Conservation (phyloP, 2,113 vertebrate genomes). For the Semicossyphus pulcher region DNA sequence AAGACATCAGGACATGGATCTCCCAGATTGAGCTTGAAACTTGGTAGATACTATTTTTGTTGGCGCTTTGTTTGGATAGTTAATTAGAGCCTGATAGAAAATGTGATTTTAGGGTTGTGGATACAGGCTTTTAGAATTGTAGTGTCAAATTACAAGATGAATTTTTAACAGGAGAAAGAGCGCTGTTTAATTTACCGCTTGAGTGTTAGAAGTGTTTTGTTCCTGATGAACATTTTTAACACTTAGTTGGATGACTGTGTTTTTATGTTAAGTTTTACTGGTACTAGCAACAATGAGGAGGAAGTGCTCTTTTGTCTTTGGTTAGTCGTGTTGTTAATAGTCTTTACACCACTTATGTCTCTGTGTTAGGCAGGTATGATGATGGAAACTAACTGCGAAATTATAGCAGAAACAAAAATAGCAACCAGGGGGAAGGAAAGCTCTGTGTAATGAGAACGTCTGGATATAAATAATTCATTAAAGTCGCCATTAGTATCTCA, state of each 20-base stretch:
- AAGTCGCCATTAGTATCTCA: slow-evolving; percentile 58
- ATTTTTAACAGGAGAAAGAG: neutral
- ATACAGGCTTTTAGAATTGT: neutral
- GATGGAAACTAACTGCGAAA: slow-evolving; percentile 34
- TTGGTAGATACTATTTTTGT: neutral
- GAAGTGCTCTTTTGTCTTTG: neutral
- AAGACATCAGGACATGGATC: no score
- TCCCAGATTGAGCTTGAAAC: neutral
- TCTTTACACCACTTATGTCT: neutral
- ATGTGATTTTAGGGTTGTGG: neutral
- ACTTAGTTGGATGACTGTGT: neutral
- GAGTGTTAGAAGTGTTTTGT: neutral
- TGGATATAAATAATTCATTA: slow-evolving; percentile 67
- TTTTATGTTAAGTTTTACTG: neutral
- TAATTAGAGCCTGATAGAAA: neutral
- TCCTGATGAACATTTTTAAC: neutral
- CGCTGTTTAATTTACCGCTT: neutral
- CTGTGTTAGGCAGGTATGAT: slow-evolving; percentile 18
- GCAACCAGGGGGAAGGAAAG: slow-evolving; percentile 26
- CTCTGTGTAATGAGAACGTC: slow-evolving; percentile 55
- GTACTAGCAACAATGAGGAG: neutral
- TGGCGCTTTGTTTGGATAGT: neutral
- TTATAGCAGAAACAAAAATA: slow-evolving; percentile 46
- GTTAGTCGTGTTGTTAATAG: neutral
- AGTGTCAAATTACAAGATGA: neutral